Evolutionary conservation across 2,888 invertebrate genomes (phyloP).

Genomic region (Desoria tigrina): DNA sequence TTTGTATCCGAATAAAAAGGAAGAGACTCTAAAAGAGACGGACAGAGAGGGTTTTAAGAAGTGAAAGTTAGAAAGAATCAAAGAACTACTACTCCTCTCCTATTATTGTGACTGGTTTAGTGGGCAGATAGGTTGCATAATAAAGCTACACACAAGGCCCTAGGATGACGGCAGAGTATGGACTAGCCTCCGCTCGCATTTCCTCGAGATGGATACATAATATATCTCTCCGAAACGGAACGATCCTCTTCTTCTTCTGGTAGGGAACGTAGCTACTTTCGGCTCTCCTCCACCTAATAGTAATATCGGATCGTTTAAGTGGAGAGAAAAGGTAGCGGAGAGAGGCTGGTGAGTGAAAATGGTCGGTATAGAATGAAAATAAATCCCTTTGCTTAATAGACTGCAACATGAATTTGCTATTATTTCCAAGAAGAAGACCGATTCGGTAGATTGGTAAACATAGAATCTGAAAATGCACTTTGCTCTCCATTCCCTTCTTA

Average conservation of each 20-base stretch:
- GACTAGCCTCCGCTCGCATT: too few species aligned
- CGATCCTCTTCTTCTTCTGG: too few species aligned
- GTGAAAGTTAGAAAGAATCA: slow-evolving; percentile 1
- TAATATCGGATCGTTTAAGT: slow-evolving; percentile 3
- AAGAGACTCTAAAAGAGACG: slow-evolving; percentile 3
- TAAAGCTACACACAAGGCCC: not conserved
- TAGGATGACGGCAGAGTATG: too few species aligned
- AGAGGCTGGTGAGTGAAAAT: slow-evolving; percentile 24
- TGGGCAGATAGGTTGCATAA: not conserved
- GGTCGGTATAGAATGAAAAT: slow-evolving; percentile 59
- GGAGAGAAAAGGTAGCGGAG: not conserved
- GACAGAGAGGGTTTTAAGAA: slow-evolving; percentile 13
- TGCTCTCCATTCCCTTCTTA: slow-evolving; percentile 52
- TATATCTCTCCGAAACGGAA: too few species aligned
- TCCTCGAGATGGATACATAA: too few species aligned
- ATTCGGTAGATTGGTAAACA: slow-evolving; percentile 55
- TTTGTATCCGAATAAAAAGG: slow-evolving; percentile 17
- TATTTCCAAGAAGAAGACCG: slow-evolving; percentile 60
- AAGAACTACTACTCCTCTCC: not conserved
- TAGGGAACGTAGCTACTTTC: not conserved
- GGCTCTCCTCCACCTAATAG: not conserved
- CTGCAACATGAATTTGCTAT: slow-evolving; percentile 63
- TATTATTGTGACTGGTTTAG: not conserved
- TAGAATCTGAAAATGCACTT: slow-evolving; percentile 54
- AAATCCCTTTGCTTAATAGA: slow-evolving; percentile 63